These are phyloP conservation scores for Lophura nycthemera DNA, from an alignment of 2,113 vertebrate genomes.

Conservation along the genomic window DNA sequence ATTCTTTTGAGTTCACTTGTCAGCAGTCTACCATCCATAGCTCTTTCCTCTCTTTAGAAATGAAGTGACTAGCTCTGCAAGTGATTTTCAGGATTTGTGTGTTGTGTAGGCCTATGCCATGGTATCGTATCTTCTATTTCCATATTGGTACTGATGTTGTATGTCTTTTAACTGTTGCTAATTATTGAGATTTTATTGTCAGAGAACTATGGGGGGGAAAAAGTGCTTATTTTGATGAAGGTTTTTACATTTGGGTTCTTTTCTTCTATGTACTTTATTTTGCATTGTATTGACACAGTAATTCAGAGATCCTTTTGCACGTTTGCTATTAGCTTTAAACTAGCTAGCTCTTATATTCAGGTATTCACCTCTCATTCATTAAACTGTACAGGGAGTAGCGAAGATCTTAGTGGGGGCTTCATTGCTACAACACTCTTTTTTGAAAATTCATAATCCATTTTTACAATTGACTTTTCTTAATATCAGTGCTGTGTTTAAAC, in stretches of 20 bases:
- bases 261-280: background rate
- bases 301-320: background rate
- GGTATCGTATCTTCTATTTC: background rate
- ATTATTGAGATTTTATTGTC: background rate
- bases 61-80: background rate
- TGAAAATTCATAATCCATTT: background rate
- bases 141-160: background rate
- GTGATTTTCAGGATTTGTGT: background rate
- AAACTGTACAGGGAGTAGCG: background rate
- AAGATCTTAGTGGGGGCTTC: background rate
- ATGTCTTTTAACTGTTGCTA: background rate
- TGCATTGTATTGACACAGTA: background rate
- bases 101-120: background rate
- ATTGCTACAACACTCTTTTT: background rate
- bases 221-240: background rate
- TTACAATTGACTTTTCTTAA: background rate
- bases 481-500: background rate
- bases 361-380: background rate
- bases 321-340: background rate
- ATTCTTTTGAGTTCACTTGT: background rate
- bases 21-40: background rate
- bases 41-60: background rate
- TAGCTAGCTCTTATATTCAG: background rate
- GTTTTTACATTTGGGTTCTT: background rate
- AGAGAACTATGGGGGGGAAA: background rate